phyloP scores from a whole-genome alignment of 30 jellyfish, hydroid and myxozoan genomes.

The Pseudorhiza aurosa region DNA sequence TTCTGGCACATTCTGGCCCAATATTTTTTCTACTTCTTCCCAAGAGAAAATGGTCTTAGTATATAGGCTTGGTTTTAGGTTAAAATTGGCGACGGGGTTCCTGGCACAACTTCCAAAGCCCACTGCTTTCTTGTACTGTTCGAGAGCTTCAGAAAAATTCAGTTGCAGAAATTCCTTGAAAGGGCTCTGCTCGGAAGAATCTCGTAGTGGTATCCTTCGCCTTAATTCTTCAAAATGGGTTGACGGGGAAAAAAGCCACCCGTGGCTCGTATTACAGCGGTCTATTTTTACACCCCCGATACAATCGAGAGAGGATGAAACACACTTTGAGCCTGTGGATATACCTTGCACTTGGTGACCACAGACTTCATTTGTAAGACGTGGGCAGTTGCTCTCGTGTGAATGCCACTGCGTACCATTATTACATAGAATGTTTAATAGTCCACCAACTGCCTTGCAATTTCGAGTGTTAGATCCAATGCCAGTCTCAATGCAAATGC shows the following conservation, averaged over 20 bases:
- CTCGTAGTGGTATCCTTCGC: not conserved
- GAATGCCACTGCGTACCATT: too few relatives aligned
- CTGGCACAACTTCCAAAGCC: not conserved
- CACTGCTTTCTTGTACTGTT: not conserved
- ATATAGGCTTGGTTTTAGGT: not conserved
- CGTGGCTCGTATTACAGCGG: too few relatives aligned
- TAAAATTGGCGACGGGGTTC: not conserved
- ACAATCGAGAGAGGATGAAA: too few relatives aligned
- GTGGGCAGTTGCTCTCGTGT: too few relatives aligned
- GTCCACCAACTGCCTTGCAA: not conserved
- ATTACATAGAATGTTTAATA: too few relatives aligned
- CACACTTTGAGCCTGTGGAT: too few relatives aligned
- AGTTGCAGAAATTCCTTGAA: not conserved
- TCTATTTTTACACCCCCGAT: too few relatives aligned
- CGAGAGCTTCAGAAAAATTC: conserved; percentile 22
- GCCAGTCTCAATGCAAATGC: not conserved
- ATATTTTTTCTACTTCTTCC: not conserved
- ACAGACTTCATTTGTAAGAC: too few relatives aligned
- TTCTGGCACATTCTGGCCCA: not conserved
- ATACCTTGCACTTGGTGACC: too few relatives aligned
- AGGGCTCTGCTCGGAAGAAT: not conserved
- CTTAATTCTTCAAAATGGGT: not conserved
- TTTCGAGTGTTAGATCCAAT: not conserved
- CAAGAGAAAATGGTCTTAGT: not conserved
- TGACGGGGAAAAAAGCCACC: not conserved